Percentiles rank a stretch among this genome's conserved stretches.
Conservation (phyloP, 1,140 invertebrate genomes). For the Drosophila ambigua region DNA sequence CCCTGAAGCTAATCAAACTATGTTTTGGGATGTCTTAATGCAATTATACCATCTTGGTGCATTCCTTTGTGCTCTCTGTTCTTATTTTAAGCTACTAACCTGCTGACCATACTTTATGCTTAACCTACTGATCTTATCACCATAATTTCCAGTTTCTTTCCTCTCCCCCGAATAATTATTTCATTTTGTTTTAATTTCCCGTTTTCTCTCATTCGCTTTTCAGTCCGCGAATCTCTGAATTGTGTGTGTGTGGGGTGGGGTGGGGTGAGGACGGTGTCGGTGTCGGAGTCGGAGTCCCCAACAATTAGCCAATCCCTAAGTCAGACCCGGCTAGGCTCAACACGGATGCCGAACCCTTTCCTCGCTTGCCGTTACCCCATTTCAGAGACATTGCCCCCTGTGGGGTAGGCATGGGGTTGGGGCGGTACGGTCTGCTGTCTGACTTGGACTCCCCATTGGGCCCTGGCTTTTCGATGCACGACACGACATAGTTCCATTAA, state of each 20-base stretch:
- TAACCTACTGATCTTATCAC: too few relatives aligned
- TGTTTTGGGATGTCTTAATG: too few relatives aligned
- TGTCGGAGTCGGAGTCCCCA: slow-evolving; percentile 2
- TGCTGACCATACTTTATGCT: not conserved
- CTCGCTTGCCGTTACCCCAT: not conserved
- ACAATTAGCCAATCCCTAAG: slow-evolving; percentile 34
- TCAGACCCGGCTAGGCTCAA: slow-evolving; percentile 32
- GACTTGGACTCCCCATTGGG: slow-evolving; percentile 5
- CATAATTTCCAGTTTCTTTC: not conserved
- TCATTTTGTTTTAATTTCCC: slow-evolving; percentile 27
- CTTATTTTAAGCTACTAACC: not conserved
- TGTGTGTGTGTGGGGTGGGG: slow-evolving; percentile 3
- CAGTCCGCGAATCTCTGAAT: slow-evolving; percentile 36
- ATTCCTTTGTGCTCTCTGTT: too few relatives aligned
- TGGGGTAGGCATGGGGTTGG: too few relatives aligned
- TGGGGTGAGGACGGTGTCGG: too few relatives aligned
- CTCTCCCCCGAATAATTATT: slow-evolving; percentile 29
- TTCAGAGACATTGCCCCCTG: slow-evolving; percentile 18
- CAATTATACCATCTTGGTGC: too few relatives aligned
- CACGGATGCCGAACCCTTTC: slow-evolving; percentile 2
- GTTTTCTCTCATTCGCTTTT: slow-evolving; percentile 23
- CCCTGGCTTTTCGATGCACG: slow-evolving; percentile 27
- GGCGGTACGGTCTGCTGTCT: not conserved
- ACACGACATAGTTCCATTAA: slow-evolving; percentile 75
- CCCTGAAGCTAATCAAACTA: too few relatives aligned